These are phyloP conservation scores for Loriculus beryllinus DNA, from an alignment of 2,797 vertebrate genomes.

Conservation along the genomic window DNA sequence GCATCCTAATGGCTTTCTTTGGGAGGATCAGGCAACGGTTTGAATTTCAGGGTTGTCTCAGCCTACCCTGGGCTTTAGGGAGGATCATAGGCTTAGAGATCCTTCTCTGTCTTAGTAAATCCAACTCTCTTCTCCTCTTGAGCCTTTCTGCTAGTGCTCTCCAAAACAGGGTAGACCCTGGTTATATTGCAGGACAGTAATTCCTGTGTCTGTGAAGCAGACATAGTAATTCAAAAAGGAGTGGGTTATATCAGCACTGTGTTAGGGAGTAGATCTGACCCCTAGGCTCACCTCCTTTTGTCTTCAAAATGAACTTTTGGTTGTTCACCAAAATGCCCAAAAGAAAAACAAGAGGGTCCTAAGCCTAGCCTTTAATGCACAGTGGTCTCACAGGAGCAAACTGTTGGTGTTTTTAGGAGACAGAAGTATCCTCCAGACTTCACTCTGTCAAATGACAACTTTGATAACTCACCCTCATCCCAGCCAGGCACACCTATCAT, in stretches of 20 bases:
- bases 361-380: not conserved
- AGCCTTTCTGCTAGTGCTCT: not conserved
- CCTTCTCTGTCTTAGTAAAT: not conserved
- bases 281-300: not conserved
- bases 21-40: rapidly evolving
- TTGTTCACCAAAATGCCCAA: not conserved
- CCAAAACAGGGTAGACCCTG: rapidly evolving
- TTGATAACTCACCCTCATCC: not conserved
- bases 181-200: not conserved
- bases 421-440: not conserved
- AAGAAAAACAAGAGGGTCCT: not conserved
- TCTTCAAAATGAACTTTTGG: not conserved
- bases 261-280: not conserved
- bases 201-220: not conserved
- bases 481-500: not conserved
- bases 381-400: not conserved
- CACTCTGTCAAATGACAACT: not conserved
- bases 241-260: rapidly evolving
- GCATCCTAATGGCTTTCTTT: slow-evolving; percentile 7
- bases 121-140: not conserved
- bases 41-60: slow-evolving; percentile 35
- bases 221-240: rapidly evolving
- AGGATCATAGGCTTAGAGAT: not conserved
- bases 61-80: not conserved
- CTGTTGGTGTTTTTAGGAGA: not conserved